Base-by-base conservation (phyloP, 2,888 invertebrate genomes). In the Drosophila pseudotakahashii region DNA sequence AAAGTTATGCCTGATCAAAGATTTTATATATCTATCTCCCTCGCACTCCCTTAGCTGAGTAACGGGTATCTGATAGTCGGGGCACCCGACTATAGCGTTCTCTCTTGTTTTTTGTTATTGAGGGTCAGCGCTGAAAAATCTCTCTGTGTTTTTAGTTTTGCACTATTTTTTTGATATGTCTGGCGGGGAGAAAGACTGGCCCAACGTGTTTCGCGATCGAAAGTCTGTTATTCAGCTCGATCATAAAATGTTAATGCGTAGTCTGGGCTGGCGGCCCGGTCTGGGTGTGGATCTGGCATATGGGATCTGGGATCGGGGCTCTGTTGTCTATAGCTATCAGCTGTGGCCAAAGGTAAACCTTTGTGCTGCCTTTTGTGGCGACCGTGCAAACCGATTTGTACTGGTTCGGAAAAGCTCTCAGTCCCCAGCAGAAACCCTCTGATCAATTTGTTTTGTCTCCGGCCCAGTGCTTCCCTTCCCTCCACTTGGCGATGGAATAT, bases 401-500 rank as follows among this genome's bases (percentile, higher is more conserved):
- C 67, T 34, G 16, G 61, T 61, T 37, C 58, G 34, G 63, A 39
- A 62, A 59, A 62, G 60, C 45, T 59, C 45, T 26, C 39, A 53
- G 4, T 6, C 59, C 30, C 59, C 70, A 26, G 26, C 26, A 41
- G n/a, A 50, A 73, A 67, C 73, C 71, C 64, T 60, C 30, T 14
- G 60, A 66, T 73, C 55, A 69, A 74, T 75, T 88, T 78, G 74
- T 81, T 32, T 16, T 47, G 47, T 11, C 47, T 16, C 30, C 47
- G 30, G 30, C 14, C 11, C 30, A 14, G 50, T 7, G 39, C 30
- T 39, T 51, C 42, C 55, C 45, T 6, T 26, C 5, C 26, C 26
- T 26, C 45, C 55, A 10, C 11, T 16, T 16, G 48, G 14, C 48
- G 11, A 60, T 82, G 86, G 78, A 82, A 84, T 82, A 85, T 85